Evolutionary conservation across 2,113 vertebrate species (phyloP).

Genomic region (Mellivora capensis): DNA sequence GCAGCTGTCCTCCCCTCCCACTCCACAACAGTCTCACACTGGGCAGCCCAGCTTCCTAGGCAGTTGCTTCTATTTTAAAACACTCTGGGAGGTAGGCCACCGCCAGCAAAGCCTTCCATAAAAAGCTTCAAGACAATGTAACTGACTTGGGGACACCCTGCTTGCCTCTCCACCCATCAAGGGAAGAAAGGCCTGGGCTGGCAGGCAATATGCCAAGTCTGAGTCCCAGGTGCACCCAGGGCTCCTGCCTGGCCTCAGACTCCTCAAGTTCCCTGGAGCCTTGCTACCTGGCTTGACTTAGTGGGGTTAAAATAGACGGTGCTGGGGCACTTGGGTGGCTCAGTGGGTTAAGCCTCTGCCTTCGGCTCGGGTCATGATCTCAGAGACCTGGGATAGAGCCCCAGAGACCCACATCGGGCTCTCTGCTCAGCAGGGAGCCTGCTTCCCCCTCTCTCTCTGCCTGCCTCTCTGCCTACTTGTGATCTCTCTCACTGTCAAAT

Average conservation of each 20-base stretch:
- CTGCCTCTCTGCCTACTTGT: too few relatives aligned
- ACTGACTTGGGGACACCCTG: not conserved
- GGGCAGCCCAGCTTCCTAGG: constrained; percentile 45
- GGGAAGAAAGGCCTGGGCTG: not conserved
- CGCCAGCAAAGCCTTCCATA: not conserved
- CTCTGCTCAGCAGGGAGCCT: too few relatives aligned
- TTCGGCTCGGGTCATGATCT: too few relatives aligned
- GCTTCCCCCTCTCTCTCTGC: too few relatives aligned
- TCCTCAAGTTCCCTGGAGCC: not conserved
- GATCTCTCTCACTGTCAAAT: too few relatives aligned
- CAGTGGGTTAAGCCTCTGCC: too few relatives aligned
- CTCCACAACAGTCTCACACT: not conserved
- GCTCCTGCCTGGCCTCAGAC: not conserved
- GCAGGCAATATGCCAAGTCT: not conserved
- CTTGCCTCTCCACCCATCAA: not conserved
- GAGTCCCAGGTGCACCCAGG: not conserved
- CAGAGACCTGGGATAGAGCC: too few relatives aligned
- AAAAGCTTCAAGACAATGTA: not conserved
- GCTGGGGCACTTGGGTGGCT: too few relatives aligned
- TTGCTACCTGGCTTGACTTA: not conserved
- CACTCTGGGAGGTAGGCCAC: not conserved
- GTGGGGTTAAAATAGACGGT: not conserved
- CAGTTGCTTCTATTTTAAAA: constrained; percentile 66
- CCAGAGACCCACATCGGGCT: too few relatives aligned
- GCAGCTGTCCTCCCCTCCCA: constrained; percentile 6